Base-by-base conservation (phyloP, 2,113 vertebrate species). In the Hippocampus guttulatus region DNA sequence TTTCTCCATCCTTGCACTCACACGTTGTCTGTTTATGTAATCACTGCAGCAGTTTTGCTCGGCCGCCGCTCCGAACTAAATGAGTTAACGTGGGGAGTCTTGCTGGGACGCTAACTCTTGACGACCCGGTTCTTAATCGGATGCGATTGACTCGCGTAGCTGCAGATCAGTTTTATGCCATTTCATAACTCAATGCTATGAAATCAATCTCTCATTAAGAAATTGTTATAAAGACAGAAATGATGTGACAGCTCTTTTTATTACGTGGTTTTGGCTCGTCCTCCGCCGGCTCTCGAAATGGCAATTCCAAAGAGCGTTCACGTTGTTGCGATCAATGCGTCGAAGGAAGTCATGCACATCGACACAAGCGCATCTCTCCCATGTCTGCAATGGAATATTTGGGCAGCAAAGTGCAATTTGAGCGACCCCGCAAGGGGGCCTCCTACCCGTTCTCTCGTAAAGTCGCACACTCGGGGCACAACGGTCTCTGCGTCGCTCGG, bases 391-490 rank as follows among this genome's bases (percentile, higher is more conserved):
- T 68, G 69, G 78, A 47, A 51, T 73, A 76, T 79, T 84, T 77
- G 82, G 81, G 43, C 55, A 79, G 69, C 71, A 88, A 88, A 84
- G 66, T 82, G 81, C 70, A 73, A 77, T 79, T 82, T 81, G 79
- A 79, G 82, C 79, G 76, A 55, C 81, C 69, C 75, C 73, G 65
- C 55, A 75, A 1, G 14, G 75, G 76, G 71, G 65, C 27, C 47
- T 9, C 2, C 70, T 70, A 72, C 81, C 80, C 78, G 76, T 64
- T 73, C 80, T 75, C 73, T 70, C 40, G 2, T 60, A 27, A n/a
- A 76, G 62, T 68, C 3, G 20, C 73, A 73, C 74, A 79, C 70
- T 20, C 71, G 54, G 64, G 7, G 47, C 75, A 66, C 80, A 52
- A 49, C 68, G 73, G 77, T 70, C 74, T 51, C 74, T 0, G 52